phyloP scores from a whole-genome alignment of 2,797 vertebrate genomes.

The Helarctos malayanus region DNA sequence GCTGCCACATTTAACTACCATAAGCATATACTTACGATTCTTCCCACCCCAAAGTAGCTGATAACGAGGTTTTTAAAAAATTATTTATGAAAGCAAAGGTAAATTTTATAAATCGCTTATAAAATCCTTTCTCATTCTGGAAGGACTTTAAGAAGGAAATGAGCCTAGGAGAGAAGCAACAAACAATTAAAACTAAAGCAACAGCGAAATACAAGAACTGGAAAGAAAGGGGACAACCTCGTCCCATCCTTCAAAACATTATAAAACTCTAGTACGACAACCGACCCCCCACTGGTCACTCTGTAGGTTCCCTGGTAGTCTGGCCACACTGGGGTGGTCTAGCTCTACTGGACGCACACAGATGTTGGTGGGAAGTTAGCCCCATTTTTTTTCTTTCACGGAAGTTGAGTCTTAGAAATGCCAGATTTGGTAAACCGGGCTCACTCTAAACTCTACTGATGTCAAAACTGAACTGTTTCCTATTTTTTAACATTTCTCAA shows the following conservation, averaged over 20 bases:
- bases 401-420: not conserved
- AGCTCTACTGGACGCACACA: not conserved
- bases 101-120: not conserved
- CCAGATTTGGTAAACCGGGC: not conserved
- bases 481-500: not conserved
- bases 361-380: not conserved
- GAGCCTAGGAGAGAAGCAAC: not conserved
- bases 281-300: not conserved
- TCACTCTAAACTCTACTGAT: not conserved
- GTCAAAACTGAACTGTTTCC: not conserved
- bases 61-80: not conserved
- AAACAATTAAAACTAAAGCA: not conserved
- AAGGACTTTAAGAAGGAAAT: not conserved
- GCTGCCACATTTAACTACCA: not conserved
- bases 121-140: not conserved
- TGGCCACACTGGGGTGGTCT: not conserved
- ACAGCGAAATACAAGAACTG: not conserved
- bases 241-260: not conserved
- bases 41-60: not conserved
- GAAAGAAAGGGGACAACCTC: not conserved
- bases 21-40: not conserved
- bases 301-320: fast-evolving
- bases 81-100: not conserved
- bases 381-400: not conserved
- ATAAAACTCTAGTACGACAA: not conserved